These are phyloP conservation scores for Rhinoderma darwinii DNA, from an alignment of 2,113 vertebrate genomes.

Conservation along the genomic window DNA sequence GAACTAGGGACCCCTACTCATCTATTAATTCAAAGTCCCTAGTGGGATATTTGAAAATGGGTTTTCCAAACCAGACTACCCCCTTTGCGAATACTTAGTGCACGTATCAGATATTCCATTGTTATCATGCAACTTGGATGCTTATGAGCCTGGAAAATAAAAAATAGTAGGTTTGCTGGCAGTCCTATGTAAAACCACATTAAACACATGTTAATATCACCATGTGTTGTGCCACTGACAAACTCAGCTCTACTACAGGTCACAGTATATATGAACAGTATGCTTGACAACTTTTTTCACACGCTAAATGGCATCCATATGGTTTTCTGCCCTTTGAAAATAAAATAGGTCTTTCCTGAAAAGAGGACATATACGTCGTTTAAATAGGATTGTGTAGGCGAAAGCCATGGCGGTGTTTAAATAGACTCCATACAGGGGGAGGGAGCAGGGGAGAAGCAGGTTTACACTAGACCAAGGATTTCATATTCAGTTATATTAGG, in stretches of 20 bases:
- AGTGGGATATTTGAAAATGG: too few species aligned
- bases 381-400: conserved; percentile 40
- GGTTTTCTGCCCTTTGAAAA: not conserved
- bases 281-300: not conserved
- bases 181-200: not conserved
- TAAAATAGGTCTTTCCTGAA: not conserved
- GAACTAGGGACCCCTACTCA: too few species aligned
- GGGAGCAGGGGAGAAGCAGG: not conserved
- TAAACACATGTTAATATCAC: not conserved
- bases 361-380: not conserved
- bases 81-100: too few species aligned
- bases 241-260: not conserved
- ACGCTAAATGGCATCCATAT: not conserved
- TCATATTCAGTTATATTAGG: not conserved
- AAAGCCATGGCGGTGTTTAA: not conserved
- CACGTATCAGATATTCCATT: not conserved
- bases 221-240: not conserved
- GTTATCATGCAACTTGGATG: not conserved
- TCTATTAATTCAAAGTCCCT: too few species aligned
- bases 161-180: too few species aligned
- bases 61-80: too few species aligned
- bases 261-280: not conserved
- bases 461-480: not conserved
- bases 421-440: not conserved
- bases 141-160: too few species aligned